Percentiles rank a stretch among this genome's conserved stretches.
phyloP scores from a whole-genome alignment of 1,140 invertebrate species.

The Lepidurus apus region DNA sequence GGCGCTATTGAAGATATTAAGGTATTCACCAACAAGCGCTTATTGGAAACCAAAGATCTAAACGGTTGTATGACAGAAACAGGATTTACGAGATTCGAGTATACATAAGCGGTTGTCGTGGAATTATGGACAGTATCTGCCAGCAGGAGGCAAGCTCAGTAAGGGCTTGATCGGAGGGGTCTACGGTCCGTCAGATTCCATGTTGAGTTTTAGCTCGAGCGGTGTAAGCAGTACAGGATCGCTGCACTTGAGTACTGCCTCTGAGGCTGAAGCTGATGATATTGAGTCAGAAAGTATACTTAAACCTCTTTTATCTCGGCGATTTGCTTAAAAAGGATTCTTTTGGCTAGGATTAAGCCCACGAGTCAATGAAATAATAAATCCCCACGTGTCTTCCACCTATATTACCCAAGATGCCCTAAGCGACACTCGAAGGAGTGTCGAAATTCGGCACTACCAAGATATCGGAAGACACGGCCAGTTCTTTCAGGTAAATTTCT shows the following conservation, averaged over 20 bases:
- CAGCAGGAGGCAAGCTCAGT: constrained; percentile 35
- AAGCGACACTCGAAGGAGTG: constrained; percentile 27
- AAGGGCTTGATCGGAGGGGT: constrained; percentile 34
- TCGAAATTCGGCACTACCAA: constrained; percentile 25
- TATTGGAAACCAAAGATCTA: constrained; percentile 28
- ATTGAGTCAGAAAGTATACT: constrained; percentile 28
- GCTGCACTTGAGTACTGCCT: constrained; percentile 47
- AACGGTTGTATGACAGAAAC: constrained; percentile 44
- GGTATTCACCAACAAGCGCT: constrained; percentile 41
- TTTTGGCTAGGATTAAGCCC: neutral
- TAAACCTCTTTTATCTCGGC: neutral
- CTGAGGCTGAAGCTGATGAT: constrained; percentile 40
- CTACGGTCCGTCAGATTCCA: constrained; percentile 30
- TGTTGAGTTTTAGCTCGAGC: constrained; percentile 46
- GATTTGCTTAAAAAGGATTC: neutral
- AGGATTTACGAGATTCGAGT: constrained; percentile 51
- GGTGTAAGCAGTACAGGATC: constrained; percentile 53
- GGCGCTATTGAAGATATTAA: constrained; percentile 62
- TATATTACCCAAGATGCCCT: constrained; percentile 39
- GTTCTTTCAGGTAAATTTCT: neutral
- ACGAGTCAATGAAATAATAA: constrained; percentile 31
- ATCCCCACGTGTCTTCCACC: constrained; percentile 40
- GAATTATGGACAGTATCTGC: constrained; percentile 52
- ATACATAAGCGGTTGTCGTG: constrained; percentile 62
- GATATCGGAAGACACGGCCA: constrained; percentile 23